Evolutionary conservation across 2,888 invertebrate species (phyloP), one percentile per base, ranked within the genome.

Genomic region (Trichogramma dendrolimi): DNA sequence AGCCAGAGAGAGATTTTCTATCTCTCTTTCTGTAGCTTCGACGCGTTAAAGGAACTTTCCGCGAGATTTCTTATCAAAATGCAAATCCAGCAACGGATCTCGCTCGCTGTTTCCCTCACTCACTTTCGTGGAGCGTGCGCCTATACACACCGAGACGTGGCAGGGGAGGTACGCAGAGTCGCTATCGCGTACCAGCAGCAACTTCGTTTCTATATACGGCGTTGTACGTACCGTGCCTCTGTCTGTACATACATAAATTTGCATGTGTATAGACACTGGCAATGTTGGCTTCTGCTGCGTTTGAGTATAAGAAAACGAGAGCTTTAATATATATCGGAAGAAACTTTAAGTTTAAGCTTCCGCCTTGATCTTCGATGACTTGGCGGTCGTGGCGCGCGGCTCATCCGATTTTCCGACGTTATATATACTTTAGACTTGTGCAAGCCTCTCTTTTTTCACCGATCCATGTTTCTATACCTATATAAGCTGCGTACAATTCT

Each of bases 11-110:
- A 69, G 68, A 67, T 72, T 73, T 71, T 64, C 70, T 68, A 71
- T 71, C 70, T 68, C 68, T 27, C 27, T 27, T 27, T 27, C 27
- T 27, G 27, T 27, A 27, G 27, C 27, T 27, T 27, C 27, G 27
- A 59, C 27, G 27, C 67, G 66, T 47, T 68, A 67, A 66, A 68
- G 67, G 68, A 77, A 77, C 72, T 78, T 78, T 75, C 71, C 71
- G 64, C 68, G 73, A 76, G 77, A 75, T 77, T 77, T 77, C 77
- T 78, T 77, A 78, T 78, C 78, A 78, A 78, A 78, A 78, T 78
- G 78, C 76, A 77, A 78, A 78, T 78, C 73, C 73, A 71, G 65
- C 71, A 70, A 71, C 68, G 72, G 69, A 72, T 72, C 71, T 67
- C 62, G 56, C 63, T 61, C 40, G 41, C 56, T 52, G 47, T 49